Percentiles rank a stretch among this genome's conserved stretches.
phyloP scores from a whole-genome alignment of 2,888 invertebrate genomes.

The Xestia xanthographa region DNA sequence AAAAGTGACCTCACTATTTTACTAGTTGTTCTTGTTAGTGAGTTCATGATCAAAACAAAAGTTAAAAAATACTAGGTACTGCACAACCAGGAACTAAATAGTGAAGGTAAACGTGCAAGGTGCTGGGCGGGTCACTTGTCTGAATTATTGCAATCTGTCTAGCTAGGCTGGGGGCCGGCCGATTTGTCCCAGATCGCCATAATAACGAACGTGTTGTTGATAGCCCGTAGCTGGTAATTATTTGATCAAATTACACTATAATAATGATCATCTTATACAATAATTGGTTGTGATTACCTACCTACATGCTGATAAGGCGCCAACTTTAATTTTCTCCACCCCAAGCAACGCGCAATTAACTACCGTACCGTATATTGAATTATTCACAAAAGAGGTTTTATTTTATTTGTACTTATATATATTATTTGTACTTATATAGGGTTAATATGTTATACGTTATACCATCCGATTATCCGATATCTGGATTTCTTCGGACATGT shows the following conservation, averaged over 20 bases:
- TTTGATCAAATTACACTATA: conserved; percentile 32
- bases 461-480: no score
- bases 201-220: conserved; percentile 10
- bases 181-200: conserved; percentile 39
- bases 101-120: conserved; percentile 55
- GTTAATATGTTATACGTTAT: background rate
- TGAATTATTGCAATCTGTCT: conserved; percentile 34
- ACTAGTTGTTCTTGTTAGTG: no score
- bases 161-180: background rate
- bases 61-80: background rate
- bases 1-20: background rate
- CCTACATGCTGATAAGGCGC: background rate
- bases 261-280: conserved; percentile 15
- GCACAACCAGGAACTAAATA: conserved; percentile 51
- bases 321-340: background rate
- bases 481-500: background rate
- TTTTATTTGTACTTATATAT: background rate
- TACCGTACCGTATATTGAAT: background rate
- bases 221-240: conserved; percentile 30
- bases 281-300: conserved; percentile 3
- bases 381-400: conserved; percentile 1
- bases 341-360: background rate
- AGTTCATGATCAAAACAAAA: conserved; percentile 20
- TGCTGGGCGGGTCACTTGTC: conserved; percentile 20
- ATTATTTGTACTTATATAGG: no score